Percentiles rank a stretch among this genome's conserved stretches.
These are phyloP conservation scores for Sarcophaga bullata DNA, from an alignment of 1,140 invertebrate genomes.

Conservation along the genomic window DNA sequence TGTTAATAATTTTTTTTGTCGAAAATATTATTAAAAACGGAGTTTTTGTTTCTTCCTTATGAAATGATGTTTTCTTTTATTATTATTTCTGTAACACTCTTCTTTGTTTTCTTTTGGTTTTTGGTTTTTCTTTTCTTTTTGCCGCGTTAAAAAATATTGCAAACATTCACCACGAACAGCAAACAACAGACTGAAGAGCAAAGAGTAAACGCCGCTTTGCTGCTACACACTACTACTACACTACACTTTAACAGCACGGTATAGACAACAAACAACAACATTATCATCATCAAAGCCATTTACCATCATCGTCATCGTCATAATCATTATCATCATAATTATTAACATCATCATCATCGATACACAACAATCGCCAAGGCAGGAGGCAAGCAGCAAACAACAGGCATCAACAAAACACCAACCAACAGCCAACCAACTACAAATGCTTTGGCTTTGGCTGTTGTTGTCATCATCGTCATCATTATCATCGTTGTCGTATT, in stretches of 20 bases:
- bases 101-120: neutral
- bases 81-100: constrained; percentile 23
- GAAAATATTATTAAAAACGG: neutral
- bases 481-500: neutral
- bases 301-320: neutral
- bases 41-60: no score
- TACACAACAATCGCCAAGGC: constrained; percentile 20
- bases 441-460: neutral
- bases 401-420: neutral
- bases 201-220: neutral
- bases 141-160: constrained; percentile 30
- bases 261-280: neutral
- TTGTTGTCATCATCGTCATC: neutral
- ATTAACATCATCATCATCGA: neutral
- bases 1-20: constrained; percentile 42
- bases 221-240: neutral
- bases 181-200: constrained; percentile 39
- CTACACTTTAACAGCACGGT: no score
- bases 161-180: constrained; percentile 9
- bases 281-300: neutral
- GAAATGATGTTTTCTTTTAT: neutral
- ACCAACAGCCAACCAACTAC: constrained; percentile 30
- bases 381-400: constrained; percentile 26
- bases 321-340: neutral
- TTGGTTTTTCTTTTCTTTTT: neutral